A percentile compares a stretch with the other conserved stretches of the same genome.
Evolutionary conservation across 2,113 vertebrate genomes (phyloP).

Genomic region (Rhizomys pruinosus): DNA sequence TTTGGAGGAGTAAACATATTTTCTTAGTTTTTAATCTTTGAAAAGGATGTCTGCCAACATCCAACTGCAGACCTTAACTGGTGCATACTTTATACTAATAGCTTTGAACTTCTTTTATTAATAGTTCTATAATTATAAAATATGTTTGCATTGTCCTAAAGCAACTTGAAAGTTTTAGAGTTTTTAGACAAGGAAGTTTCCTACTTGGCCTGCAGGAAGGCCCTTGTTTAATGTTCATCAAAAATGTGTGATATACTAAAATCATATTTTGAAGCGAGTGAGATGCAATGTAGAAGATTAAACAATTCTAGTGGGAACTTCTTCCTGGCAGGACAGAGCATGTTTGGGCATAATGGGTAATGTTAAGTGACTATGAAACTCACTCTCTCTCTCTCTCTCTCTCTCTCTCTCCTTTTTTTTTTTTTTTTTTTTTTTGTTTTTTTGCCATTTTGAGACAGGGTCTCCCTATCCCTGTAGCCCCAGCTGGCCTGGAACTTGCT

Average conservation of each 20-base stretch:
- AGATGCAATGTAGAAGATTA: not conserved
- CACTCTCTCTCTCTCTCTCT: too few relatives aligned
- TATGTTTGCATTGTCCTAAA: conserved; percentile 34
- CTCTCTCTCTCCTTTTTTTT: too few relatives aligned
- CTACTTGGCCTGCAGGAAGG: conserved; percentile 1
- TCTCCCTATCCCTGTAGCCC: too few relatives aligned
- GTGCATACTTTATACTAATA: not conserved
- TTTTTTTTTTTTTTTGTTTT: too few relatives aligned
- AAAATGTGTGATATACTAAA: not conserved
- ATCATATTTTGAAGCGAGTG: conserved; percentile 31
- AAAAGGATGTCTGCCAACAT: not conserved
- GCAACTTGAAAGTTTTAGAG: conserved; percentile 22
- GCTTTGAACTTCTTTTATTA: conserved; percentile 8
- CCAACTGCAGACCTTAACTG: not conserved
- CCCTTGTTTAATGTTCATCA: not conserved
- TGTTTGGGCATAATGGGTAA: not conserved
- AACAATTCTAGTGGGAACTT: not conserved
- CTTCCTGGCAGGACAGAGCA: not conserved
- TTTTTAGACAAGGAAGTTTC: conserved; percentile 45
- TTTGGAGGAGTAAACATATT: not conserved
- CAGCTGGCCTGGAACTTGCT: too few relatives aligned
- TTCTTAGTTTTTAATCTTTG: conserved; percentile 47
- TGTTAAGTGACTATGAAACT: not conserved
- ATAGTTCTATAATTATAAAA: conserved; percentile 17
- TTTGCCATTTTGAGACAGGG: too few relatives aligned